These are phyloP conservation scores for Pseudomugil tenellus DNA, from an alignment of 2,797 vertebrate species.

Conservation along the genomic window DNA sequence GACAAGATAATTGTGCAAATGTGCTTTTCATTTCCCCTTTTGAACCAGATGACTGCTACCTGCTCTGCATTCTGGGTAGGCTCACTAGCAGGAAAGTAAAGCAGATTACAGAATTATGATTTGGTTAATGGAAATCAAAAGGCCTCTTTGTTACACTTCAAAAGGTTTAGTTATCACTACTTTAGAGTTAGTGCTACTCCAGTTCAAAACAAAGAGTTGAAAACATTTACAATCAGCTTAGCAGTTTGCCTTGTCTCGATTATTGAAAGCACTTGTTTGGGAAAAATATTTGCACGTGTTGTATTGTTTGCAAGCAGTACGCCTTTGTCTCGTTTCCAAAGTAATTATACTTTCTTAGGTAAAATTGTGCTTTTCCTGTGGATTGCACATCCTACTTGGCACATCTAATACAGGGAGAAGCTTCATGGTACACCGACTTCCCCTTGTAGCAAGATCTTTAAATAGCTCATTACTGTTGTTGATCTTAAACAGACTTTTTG, in stretches of 20 bases:
- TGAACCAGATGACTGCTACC: slow-evolving; percentile 31
- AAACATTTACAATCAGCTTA: slow-evolving; percentile 39
- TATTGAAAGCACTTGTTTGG: slow-evolving; percentile 40
- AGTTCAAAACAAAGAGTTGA: slow-evolving; percentile 46
- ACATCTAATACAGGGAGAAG: slow-evolving; percentile 22
- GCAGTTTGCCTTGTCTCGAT: slow-evolving; percentile 31
- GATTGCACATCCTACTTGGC: slow-evolving; percentile 32
- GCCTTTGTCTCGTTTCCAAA: slow-evolving; percentile 22
- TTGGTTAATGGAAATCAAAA: slow-evolving; percentile 58
- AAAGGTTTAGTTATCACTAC: slow-evolving; percentile 36
- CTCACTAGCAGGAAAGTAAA: slow-evolving; percentile 31
- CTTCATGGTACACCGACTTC: slow-evolving; percentile 27
- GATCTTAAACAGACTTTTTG: slow-evolving; percentile 51
- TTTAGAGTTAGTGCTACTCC: slow-evolving; percentile 20
- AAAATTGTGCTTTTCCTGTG: slow-evolving; percentile 16
- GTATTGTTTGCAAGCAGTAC: slow-evolving; percentile 7
- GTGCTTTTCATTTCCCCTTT: slow-evolving; percentile 13
- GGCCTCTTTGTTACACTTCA: slow-evolving; percentile 52
- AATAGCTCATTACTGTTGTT: slow-evolving; percentile 47
- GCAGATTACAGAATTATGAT: slow-evolving; percentile 51
- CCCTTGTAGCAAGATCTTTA: slow-evolving; percentile 31
- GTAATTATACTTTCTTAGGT: slow-evolving; percentile 40
- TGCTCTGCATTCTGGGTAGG: slow-evolving; percentile 34
- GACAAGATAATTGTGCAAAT: slow-evolving; percentile 37
- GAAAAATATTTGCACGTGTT: slow-evolving; percentile 11